These are phyloP conservation scores for Oxyteleia sp. DNA, from an alignment of 2,888 invertebrate genomes.

Conservation along the genomic window DNA sequence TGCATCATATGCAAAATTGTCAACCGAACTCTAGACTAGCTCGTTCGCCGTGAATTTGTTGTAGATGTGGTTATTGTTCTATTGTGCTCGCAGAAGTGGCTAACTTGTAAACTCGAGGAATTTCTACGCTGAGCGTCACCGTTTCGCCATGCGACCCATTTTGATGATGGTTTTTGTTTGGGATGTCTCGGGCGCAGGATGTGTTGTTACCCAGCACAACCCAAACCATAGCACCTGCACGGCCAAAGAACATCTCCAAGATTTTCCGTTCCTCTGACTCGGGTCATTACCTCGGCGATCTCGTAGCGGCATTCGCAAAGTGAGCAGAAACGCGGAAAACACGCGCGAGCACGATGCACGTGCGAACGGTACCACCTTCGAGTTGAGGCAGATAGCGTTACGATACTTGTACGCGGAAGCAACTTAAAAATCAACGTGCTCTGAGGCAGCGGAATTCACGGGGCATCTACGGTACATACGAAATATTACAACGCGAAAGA, in stretches of 20 bases:
- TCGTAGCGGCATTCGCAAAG: constrained; percentile 78
- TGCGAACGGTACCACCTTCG: constrained; percentile 77
- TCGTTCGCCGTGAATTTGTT: constrained; percentile 10
- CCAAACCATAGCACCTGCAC: constrained; percentile 49
- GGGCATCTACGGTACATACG: constrained; percentile 66
- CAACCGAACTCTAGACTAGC: constrained; percentile 1
- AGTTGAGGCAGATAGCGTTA: constrained; percentile 71
- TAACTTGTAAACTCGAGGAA: constrained; percentile 34
- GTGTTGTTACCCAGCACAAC: constrained; percentile 9
- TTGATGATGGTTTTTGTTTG: constrained; percentile 42
- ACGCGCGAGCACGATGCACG: constrained; percentile 80
- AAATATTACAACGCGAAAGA: constrained; percentile 64
- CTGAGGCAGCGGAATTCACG: constrained; percentile 68
- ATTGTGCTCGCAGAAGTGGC: constrained; percentile 25
- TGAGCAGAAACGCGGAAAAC: constrained; percentile 81
- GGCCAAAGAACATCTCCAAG: constrained; percentile 47
- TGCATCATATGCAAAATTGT: constrained; percentile 16
- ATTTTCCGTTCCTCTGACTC: constrained; percentile 78
- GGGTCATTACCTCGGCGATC: constrained; percentile 81
- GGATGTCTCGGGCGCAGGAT: constrained; percentile 29
- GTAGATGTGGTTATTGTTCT: constrained; percentile 31
- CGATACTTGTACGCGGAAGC: constrained; percentile 75
- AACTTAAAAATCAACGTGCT: constrained; percentile 71
- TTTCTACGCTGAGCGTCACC: constrained; percentile 25
- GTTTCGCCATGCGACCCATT: constrained; percentile 26